Percentiles rank a stretch among this genome's conserved stretches.
Evolutionary conservation across 37 sponge, comb jelly and placozoan genomes (phyloP).

Genomic region (Hormiphora californensis): DNA sequence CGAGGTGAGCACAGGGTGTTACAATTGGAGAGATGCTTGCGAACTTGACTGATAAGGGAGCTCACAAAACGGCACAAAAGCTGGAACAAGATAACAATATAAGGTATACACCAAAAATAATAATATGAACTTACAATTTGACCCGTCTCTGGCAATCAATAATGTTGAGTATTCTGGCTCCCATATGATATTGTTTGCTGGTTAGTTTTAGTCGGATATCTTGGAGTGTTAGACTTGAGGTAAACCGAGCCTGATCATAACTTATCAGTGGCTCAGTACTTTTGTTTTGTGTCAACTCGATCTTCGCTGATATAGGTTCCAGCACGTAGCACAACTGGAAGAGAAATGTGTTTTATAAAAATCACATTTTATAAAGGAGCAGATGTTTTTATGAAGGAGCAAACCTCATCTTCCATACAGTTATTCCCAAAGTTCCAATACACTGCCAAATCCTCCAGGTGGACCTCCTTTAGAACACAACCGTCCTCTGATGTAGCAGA

Average conservation of each 20-base stretch:
- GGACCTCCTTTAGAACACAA: constrained; percentile 47
- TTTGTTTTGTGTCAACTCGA: constrained; percentile 46
- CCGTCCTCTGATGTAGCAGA: neutral
- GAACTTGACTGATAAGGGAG: no score
- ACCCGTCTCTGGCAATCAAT: constrained; percentile 24
- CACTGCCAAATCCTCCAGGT: constrained; percentile 17
- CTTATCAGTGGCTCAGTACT: constrained; percentile 16
- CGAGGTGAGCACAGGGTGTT: no score
- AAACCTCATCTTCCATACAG: neutral
- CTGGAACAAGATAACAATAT: neutral
- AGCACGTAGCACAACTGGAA: constrained; percentile 51
- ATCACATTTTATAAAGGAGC: no score
- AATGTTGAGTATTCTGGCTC: constrained; percentile 11
- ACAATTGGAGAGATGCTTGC: no score
- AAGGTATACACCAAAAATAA: neutral
- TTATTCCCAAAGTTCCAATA: constrained; percentile 34
- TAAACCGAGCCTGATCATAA: constrained; percentile 3
- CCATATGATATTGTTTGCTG: constrained; percentile 41
- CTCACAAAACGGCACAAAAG: neutral
- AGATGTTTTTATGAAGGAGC: no score
- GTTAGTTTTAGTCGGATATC: neutral
- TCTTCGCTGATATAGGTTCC: constrained; percentile 38
- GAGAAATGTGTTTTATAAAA: neutral
- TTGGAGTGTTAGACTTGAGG: constrained; percentile 28
- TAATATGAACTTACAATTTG: neutral